Evolutionary conservation across 64 coral and sea anemone genomes (phyloP).

Genomic region (Montipora capricornis): DNA sequence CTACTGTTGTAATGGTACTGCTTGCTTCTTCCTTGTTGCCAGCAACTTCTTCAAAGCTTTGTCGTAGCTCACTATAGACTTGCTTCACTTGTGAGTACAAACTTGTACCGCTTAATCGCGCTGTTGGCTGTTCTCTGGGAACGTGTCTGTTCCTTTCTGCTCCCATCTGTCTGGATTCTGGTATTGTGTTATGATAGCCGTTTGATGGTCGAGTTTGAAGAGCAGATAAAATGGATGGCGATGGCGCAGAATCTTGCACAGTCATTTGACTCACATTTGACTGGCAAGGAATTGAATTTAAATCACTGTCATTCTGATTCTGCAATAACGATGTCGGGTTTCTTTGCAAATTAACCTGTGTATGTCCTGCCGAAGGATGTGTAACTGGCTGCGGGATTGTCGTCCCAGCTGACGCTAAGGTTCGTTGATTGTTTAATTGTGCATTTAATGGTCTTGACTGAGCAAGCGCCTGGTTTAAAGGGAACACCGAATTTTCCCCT

Average conservation of each 20-base stretch:
- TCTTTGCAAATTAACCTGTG: not conserved
- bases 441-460: not conserved
- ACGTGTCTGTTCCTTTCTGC: not conserved
- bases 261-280: not conserved
- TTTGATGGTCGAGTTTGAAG: conserved; percentile 1
- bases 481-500: not conserved
- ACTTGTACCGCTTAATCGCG: not conserved
- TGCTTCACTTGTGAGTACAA: not conserved
- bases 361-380: not conserved
- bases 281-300: not conserved
- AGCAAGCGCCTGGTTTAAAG: not conserved
- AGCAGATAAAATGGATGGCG: not conserved
- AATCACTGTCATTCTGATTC: not conserved
- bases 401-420: not conserved
- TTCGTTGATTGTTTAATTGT: not conserved
- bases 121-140: not conserved
- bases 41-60: not conserved
- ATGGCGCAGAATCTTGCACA: not conserved
- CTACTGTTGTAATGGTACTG: too few species aligned
- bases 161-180: not conserved
- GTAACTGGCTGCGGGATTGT: not conserved
- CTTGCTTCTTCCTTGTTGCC: not conserved
- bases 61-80: not conserved
- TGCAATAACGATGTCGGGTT: not conserved
- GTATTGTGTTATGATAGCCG: not conserved